Conservation (phyloP, 2,113 vertebrate genomes). For the Rhinopomastus cyanomelas region DNA sequence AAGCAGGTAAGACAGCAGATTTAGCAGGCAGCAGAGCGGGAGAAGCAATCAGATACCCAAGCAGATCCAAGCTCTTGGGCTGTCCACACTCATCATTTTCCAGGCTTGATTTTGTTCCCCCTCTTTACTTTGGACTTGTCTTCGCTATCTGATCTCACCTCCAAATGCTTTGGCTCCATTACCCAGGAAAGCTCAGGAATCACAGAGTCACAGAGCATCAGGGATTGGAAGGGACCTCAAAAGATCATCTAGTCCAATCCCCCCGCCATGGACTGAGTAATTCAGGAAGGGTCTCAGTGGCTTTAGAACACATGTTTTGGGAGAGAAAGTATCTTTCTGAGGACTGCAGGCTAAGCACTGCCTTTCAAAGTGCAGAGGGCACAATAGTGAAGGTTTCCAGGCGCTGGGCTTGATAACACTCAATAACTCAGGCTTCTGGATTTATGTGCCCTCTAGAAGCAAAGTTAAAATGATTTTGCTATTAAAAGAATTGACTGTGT, state of each 20-base stretch:
- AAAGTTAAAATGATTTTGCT: slow-evolving; percentile 50
- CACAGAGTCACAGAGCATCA: too few relatives aligned
- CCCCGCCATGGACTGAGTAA: not conserved
- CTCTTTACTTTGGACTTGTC: not conserved
- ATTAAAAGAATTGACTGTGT: slow-evolving; percentile 44
- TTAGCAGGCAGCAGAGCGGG: not conserved
- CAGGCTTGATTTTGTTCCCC: not conserved
- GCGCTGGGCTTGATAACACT: not conserved
- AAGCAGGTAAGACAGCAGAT: slow-evolving; percentile 51
- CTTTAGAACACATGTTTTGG: not conserved
- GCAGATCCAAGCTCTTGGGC: not conserved
- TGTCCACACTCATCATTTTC: not conserved
- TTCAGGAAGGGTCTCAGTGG: not conserved
- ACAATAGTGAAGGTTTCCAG: not conserved
- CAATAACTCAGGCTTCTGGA: not conserved
- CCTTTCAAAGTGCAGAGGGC: not conserved
- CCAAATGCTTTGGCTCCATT: not conserved
- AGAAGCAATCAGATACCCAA: slow-evolving; percentile 14
- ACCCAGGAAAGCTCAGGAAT: not conserved
- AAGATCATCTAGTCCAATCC: too few relatives aligned
- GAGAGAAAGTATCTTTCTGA: not conserved
- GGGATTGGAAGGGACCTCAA: too few relatives aligned
- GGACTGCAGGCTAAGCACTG: not conserved
- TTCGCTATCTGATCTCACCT: not conserved
- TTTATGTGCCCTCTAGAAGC: slow-evolving; percentile 33